Evolutionary conservation across 2,888 invertebrate genomes (phyloP).

Genomic region (Cantharis rustica): DNA sequence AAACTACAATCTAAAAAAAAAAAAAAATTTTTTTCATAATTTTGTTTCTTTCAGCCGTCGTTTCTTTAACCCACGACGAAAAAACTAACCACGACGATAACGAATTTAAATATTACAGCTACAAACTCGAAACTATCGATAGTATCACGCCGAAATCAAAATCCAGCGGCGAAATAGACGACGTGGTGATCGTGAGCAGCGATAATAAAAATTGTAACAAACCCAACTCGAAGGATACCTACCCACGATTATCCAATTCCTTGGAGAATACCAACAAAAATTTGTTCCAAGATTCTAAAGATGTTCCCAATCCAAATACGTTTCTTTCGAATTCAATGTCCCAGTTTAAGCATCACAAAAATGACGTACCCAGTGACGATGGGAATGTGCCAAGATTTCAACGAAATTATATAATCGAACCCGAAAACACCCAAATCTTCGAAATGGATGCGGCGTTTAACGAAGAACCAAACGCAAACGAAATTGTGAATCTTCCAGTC

Average conservation of each 20-base stretch:
- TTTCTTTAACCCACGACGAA: neutral
- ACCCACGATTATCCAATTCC: neutral
- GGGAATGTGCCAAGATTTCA: constrained; percentile 6
- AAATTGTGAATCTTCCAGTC: constrained; percentile 1
- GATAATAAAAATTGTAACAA: neutral
- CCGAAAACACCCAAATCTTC: constrained; percentile 10
- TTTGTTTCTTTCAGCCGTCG: neutral
- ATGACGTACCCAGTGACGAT: neutral
- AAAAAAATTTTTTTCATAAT: neutral
- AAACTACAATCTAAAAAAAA: neutral
- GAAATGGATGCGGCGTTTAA: neutral
- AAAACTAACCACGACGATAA: neutral
- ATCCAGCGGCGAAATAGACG: neutral
- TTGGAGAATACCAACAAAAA: neutral
- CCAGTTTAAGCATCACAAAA: neutral
- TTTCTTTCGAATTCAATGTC: neutral
- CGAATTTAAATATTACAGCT: neutral
- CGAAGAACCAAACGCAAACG: neutral
- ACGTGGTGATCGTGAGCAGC: neutral
- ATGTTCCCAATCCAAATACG: neutral
- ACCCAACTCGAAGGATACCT: neutral
- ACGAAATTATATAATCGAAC: constrained; percentile 9
- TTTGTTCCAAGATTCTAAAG: neutral
- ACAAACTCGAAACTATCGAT: constrained; percentile 1
- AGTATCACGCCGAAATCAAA: neutral